These are phyloP conservation scores for Amiota communis DNA, from an alignment of 2,888 invertebrate genomes.

Conservation along the genomic window DNA sequence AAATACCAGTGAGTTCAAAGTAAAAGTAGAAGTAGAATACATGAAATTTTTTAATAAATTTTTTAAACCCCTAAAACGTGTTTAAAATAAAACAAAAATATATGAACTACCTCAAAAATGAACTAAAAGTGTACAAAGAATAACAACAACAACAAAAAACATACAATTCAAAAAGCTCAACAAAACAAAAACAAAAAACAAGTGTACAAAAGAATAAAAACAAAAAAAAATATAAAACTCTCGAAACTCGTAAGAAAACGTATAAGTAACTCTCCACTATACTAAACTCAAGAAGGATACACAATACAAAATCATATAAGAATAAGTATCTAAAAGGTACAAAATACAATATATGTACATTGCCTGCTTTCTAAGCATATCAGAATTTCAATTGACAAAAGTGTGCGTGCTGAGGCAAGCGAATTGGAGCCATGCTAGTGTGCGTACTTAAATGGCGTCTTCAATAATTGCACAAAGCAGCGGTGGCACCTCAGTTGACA, in stretches of 20 bases:
- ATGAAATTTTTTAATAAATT: constrained; percentile 17
- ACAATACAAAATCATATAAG: neutral
- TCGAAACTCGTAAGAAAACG: neutral
- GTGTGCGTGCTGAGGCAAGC: constrained; percentile 1
- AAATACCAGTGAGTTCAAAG: constrained; percentile 52
- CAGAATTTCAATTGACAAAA: no score
- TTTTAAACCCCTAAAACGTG: constrained; percentile 29
- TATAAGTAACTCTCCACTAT: no score
- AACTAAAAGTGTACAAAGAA: constrained; percentile 41
- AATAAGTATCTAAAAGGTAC: constrained; percentile 31
- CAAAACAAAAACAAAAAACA: constrained; percentile 48
- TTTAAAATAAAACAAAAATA: constrained; percentile 39
- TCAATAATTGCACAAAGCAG: constrained; percentile 73
- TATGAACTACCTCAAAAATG: constrained; percentile 62
- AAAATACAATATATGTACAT: no score
- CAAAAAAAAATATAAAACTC: constrained; percentile 36
- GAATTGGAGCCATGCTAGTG: constrained; percentile 65
- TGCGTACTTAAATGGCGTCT: constrained; percentile 72
- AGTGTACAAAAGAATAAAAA: constrained; percentile 53
- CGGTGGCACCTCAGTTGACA: constrained; percentile 66
- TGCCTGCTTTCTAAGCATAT: constrained; percentile 40
- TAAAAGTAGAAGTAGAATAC: neutral
- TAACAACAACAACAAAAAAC: constrained; percentile 23
- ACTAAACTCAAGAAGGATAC: neutral
- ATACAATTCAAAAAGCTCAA: constrained; percentile 56